Evolutionary conservation across 2,113 vertebrate genomes (phyloP).

Genomic region (Apeltes quadracus): DNA sequence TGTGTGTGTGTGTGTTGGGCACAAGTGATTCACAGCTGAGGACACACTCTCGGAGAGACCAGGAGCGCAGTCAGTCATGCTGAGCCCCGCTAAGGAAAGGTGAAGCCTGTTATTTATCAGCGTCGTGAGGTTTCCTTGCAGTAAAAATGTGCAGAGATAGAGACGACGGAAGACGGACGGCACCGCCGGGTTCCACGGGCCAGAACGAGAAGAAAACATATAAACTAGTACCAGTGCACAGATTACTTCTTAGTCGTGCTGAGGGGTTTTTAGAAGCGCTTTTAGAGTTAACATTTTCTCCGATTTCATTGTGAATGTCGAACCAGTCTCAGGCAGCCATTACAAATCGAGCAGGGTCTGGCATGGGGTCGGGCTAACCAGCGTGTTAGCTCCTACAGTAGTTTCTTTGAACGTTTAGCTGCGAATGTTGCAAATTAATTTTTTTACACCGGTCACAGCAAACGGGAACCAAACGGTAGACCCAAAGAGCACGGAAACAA

Average conservation of each 20-base stretch:
- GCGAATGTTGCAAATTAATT: background rate
- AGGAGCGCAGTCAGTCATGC: conserved; percentile 69
- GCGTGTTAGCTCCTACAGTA: too few relatives aligned
- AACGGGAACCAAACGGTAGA: background rate
- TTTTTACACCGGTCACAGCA: background rate
- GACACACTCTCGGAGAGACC: conserved; percentile 68
- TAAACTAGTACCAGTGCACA: background rate
- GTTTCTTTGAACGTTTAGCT: background rate
- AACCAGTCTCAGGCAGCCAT: background rate
- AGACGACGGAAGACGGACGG: conserved; percentile 59
- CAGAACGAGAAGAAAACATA: conserved; percentile 47
- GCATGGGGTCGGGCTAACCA: too few relatives aligned
- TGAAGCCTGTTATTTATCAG: conserved; percentile 74
- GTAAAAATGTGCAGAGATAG: conserved; percentile 64
- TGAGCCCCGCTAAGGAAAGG: conserved; percentile 62
- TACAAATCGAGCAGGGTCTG: background rate
- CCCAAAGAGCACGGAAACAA: background rate
- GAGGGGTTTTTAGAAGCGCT: background rate
- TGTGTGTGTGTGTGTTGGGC: conserved; percentile 39
- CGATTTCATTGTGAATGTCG: too few relatives aligned
- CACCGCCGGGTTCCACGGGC: conserved; percentile 42
- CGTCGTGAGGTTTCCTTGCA: conserved; percentile 62
- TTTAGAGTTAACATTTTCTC: too few relatives aligned
- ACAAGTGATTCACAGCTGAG: conserved; percentile 78
- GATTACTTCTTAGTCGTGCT: background rate